A percentile compares a stretch with the other conserved stretches of the same genome.
These are phyloP conservation scores for Ennomos erosarius DNA, from an alignment of 2,888 invertebrate genomes.

Conservation along the genomic window DNA sequence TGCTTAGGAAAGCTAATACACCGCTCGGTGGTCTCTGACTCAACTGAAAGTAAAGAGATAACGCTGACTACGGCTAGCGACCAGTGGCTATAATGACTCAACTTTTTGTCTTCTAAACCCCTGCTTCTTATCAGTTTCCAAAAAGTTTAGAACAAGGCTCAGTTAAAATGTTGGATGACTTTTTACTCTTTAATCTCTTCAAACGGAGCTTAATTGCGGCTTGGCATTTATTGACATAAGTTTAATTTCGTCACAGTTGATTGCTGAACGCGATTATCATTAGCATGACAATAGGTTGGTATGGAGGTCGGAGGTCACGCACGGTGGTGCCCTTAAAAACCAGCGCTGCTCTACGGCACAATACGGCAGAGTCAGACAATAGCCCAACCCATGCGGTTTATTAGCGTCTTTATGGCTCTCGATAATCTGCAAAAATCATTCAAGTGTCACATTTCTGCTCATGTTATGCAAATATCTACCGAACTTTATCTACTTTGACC, in stretches of 20 bases:
- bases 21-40: slow-evolving; percentile 61
- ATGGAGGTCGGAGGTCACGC: slow-evolving; percentile 73
- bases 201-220: slow-evolving; percentile 37
- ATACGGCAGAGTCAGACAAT: slow-evolving; percentile 73
- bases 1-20: slow-evolving; percentile 34
- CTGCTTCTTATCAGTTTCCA: slow-evolving; percentile 23
- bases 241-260: slow-evolving; percentile 57
- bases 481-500: slow-evolving; percentile 29
- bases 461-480: slow-evolving; percentile 53
- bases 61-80: slow-evolving; percentile 37
- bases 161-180: slow-evolving; percentile 1
- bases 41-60: slow-evolving; percentile 42
- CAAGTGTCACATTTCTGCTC: slow-evolving; percentile 52
- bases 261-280: slow-evolving; percentile 59
- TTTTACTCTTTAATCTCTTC: not conserved
- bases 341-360: slow-evolving; percentile 50
- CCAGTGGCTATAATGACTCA: slow-evolving; percentile 45
- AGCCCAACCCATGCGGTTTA: slow-evolving; percentile 72
- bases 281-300: slow-evolving; percentile 73
- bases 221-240: slow-evolving; percentile 31
- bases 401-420: slow-evolving; percentile 60
- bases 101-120: slow-evolving; percentile 22
- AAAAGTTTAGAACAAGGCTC: slow-evolving; percentile 9
- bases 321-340: slow-evolving; percentile 70
- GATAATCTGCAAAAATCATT: slow-evolving; percentile 65